phyloP scores from a whole-genome alignment of 2,888 invertebrate genomes.

The Mechanitis messenoides region DNA sequence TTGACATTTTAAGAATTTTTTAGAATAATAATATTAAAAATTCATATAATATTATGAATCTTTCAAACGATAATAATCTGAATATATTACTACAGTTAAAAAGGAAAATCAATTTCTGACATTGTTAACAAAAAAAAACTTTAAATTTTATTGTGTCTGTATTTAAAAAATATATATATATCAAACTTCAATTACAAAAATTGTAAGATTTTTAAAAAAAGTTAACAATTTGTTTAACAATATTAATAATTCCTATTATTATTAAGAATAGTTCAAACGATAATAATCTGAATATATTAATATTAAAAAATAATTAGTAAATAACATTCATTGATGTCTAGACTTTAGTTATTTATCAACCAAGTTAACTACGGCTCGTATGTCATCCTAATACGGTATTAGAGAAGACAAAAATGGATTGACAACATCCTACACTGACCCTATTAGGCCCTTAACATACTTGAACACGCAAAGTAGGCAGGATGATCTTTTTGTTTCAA shows the following conservation, averaged over 20 bases:
- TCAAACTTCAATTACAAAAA: neutral
- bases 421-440: constrained; percentile 5
- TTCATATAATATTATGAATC: too few relatives aligned
- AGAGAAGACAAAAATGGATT: constrained; percentile 6
- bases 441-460: constrained; percentile 12
- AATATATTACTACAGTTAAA: constrained; percentile 14
- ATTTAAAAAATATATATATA: neutral
- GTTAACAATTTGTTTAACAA: too few relatives aligned
- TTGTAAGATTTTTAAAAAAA: too few relatives aligned
- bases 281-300: constrained; percentile 18
- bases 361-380: neutral
- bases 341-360: neutral
- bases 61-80: constrained; percentile 15
- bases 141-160: neutral
- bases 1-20: too few relatives aligned
- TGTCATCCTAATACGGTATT: neutral
- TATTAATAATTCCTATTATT: too few relatives aligned
- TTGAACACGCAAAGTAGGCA: constrained; percentile 12
- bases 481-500: constrained; percentile 16
- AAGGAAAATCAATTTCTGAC: neutral
- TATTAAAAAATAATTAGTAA: neutral
- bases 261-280: too few relatives aligned
- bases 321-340: neutral
- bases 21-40: too few relatives aligned
- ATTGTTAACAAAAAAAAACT: neutral